These are phyloP conservation scores for Hypanus sabinus DNA, from an alignment of 2,113 vertebrate genomes.

Conservation along the genomic window DNA sequence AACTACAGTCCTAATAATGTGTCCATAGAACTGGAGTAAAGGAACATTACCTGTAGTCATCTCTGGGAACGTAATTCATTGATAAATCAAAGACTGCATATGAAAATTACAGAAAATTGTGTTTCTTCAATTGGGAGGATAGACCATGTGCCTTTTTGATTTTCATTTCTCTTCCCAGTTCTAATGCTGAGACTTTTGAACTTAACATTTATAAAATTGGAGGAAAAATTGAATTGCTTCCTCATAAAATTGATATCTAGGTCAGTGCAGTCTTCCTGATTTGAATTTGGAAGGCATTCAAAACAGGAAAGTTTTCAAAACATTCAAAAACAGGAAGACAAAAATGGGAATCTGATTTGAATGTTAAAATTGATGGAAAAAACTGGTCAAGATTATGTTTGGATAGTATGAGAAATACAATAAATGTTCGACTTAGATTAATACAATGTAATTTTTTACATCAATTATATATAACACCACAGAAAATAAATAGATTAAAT, in stretches of 20 bases:
- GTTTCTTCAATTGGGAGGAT: neutral
- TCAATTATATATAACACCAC: too few species aligned
- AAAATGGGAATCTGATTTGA: too few species aligned
- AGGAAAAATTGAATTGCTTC: neutral
- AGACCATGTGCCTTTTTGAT: slow-evolving; percentile 4
- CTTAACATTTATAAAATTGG: neutral
- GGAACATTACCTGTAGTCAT: neutral
- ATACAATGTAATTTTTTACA: too few species aligned
- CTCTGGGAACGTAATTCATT: neutral
- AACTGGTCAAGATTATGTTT: too few species aligned
- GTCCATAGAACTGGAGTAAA: neutral
- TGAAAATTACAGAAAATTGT: neutral
- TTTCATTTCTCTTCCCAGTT: neutral
- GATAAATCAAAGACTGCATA: slow-evolving; percentile 1
- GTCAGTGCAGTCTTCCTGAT: neutral
- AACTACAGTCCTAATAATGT: neutral
- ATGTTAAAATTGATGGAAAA: too few species aligned
- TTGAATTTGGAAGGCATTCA: neutral
- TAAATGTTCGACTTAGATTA: too few species aligned
- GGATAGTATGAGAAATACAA: too few species aligned
- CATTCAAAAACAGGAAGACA: too few species aligned
- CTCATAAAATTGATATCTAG: slow-evolving; percentile 2
- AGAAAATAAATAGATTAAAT: too few species aligned
- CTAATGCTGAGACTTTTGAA: neutral
- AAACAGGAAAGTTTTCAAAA: too few species aligned